A percentile compares a stretch with the other conserved stretches of the same genome.
Evolutionary conservation across 2,888 invertebrate species (phyloP).

Genomic region (Hirtodrosophila alboralis): DNA sequence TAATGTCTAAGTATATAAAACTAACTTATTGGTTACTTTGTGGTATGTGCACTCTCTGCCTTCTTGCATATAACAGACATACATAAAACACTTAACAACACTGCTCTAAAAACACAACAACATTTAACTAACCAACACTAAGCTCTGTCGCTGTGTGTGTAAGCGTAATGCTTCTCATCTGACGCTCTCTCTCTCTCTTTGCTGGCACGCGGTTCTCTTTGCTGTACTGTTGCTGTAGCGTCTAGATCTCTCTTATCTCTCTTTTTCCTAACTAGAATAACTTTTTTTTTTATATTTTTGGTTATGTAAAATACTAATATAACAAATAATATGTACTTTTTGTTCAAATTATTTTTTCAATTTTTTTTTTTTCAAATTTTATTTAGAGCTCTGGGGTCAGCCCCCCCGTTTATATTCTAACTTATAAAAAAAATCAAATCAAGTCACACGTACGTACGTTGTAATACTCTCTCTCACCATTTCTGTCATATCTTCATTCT

Average conservation of each 20-base stretch:
- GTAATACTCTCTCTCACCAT: slow-evolving; percentile 39
- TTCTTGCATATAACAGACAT: slow-evolving; percentile 30
- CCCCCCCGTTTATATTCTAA: slow-evolving; percentile 42
- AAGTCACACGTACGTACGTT: slow-evolving; percentile 39
- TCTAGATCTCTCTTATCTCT: slow-evolving; percentile 24
- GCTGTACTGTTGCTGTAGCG: slow-evolving; percentile 44
- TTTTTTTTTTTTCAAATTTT: slow-evolving; percentile 45
- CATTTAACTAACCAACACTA: slow-evolving; percentile 16
- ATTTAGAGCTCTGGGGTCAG: slow-evolving; percentile 48
- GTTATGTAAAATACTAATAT: slow-evolving; percentile 41
- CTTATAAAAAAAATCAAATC: slow-evolving; percentile 20
- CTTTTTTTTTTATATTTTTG: no score
- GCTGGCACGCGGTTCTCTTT: slow-evolving; percentile 39
- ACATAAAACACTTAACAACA: slow-evolving; percentile 14
- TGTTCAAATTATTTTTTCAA: slow-evolving; percentile 25
- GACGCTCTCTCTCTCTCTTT: slow-evolving; percentile 26
- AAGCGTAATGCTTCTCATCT: slow-evolving; percentile 31
- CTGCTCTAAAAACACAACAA: slow-evolving; percentile 6
- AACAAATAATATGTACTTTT: slow-evolving; percentile 28
- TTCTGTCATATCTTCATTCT: slow-evolving; percentile 47
- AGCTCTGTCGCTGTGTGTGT: slow-evolving; percentile 10
- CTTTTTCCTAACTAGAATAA: slow-evolving; percentile 7
- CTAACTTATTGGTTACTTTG: slow-evolving; percentile 22
- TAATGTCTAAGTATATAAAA: slow-evolving; percentile 17
- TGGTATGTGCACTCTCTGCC: slow-evolving; percentile 26